phyloP scores from a whole-genome alignment of 2,797 vertebrate genomes.

The Gila robusta region DNA sequence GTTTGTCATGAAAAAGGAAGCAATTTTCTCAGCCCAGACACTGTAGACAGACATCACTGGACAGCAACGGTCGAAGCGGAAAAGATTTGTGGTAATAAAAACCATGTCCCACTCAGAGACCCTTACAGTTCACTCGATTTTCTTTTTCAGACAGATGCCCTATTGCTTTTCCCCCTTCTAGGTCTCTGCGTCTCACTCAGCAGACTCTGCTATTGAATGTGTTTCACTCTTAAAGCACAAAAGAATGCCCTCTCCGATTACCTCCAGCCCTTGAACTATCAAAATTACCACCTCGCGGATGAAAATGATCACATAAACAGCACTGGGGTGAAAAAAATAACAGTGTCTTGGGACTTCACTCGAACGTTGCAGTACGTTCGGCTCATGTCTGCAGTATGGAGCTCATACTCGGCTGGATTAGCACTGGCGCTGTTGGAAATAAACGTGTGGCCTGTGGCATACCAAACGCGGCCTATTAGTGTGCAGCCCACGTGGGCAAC shows the following conservation, averaged over 20 bases:
- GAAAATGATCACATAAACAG: constrained; percentile 27
- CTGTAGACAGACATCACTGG: constrained; percentile 59
- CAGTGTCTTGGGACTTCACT: constrained; percentile 29
- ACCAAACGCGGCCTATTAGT: constrained; percentile 74
- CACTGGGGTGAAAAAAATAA: constrained; percentile 5
- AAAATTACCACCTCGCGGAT: constrained; percentile 21
- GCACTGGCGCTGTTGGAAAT: constrained; percentile 57
- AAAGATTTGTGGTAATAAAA: constrained; percentile 63
- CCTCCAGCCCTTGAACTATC: constrained; percentile 33
- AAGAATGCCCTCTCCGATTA: constrained; percentile 39
- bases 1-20: constrained; percentile 62
- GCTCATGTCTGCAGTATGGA: constrained; percentile 26
- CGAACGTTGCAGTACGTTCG: constrained; percentile 21
- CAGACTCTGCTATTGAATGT: constrained; percentile 37
- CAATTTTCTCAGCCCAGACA: constrained; percentile 62
- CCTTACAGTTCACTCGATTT: constrained; percentile 59
- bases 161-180: constrained; percentile 46
- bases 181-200: constrained; percentile 33
- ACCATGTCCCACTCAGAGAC: constrained; percentile 55
- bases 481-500: constrained; percentile 73
- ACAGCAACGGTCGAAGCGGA: constrained; percentile 54
- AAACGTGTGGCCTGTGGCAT: constrained; percentile 62
- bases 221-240: constrained; percentile 32
- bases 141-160: constrained; percentile 51
- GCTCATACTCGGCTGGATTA: constrained; percentile 59